These are phyloP conservation scores for Lampropteryx suffumata DNA, from an alignment of 2,888 invertebrate genomes.

Conservation along the genomic window DNA sequence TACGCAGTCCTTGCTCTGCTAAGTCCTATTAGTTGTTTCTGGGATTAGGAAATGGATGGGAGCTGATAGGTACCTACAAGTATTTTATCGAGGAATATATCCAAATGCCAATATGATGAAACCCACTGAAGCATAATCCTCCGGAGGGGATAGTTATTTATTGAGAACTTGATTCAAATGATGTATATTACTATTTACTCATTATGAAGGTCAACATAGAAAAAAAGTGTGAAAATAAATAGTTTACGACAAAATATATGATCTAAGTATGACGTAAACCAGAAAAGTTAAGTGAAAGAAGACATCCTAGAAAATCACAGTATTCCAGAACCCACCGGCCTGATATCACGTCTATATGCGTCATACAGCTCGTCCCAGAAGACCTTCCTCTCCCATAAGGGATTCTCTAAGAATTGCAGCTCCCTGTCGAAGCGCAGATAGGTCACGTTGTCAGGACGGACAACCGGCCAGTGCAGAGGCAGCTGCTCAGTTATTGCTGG, in stretches of 20 bases:
- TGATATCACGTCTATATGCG: constrained; percentile 25
- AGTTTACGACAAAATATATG: no score
- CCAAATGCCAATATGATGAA: no score
- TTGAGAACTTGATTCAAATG: no score
- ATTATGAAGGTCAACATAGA: no score
- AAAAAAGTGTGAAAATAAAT: no score
- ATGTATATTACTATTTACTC: no score
- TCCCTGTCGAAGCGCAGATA: constrained; percentile 36
- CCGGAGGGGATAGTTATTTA: no score
- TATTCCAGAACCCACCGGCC: constrained; percentile 10
- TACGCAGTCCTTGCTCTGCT: neutral
- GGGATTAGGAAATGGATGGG: neutral
- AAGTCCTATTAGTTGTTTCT: neutral
- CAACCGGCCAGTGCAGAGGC: constrained; percentile 38
- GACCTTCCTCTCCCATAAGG: constrained; percentile 36
- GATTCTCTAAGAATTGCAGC: constrained; percentile 34
- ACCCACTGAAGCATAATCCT: no score
- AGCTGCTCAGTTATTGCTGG: constrained; percentile 30
- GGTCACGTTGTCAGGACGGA: constrained; percentile 25
- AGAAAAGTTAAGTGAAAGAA: no score
- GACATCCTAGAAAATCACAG: neutral
- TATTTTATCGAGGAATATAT: no score
- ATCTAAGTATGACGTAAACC: neutral
- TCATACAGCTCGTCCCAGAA: constrained; percentile 41
- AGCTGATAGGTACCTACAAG: no score